These are phyloP conservation scores for Anthoscopus minutus DNA, from an alignment of 2,113 vertebrate species.

Conservation along the genomic window DNA sequence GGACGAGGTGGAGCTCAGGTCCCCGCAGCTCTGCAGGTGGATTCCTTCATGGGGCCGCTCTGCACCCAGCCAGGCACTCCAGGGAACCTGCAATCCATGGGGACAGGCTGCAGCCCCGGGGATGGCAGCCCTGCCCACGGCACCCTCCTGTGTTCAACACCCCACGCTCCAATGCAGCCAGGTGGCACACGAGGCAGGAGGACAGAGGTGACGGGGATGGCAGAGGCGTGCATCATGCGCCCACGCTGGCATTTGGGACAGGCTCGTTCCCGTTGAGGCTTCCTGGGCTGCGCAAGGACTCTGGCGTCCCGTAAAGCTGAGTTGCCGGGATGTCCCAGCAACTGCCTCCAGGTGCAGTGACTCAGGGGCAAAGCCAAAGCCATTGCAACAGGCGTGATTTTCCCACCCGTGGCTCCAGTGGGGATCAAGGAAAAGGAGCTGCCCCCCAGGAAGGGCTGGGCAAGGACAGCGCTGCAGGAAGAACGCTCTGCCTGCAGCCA, in stretches of 20 bases:
- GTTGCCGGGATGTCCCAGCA: neutral
- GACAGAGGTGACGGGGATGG: neutral
- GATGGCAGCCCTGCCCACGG: neutral
- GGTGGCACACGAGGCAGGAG: fast-evolving
- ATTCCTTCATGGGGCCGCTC: slow-evolving; percentile 76
- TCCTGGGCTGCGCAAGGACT: neutral
- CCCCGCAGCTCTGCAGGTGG: slow-evolving; percentile 91
- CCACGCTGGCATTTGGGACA: neutral
- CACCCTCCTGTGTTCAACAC: neutral
- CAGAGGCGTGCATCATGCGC: neutral
- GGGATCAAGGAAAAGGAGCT: neutral
- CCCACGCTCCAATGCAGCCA: fast-evolving
- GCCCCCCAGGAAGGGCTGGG: neutral
- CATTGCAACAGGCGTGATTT: fast-evolving
- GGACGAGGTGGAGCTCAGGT: slow-evolving; percentile 87
- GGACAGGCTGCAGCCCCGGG: neutral
- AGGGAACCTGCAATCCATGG: slow-evolving; percentile 67
- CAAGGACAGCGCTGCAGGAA: neutral
- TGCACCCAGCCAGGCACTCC: slow-evolving; percentile 64
- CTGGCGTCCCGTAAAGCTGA: fast-evolving
- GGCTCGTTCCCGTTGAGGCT: neutral
- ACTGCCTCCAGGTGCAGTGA: neutral
- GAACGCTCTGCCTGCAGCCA: neutral
- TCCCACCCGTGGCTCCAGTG: neutral
- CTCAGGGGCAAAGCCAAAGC: neutral